phyloP scores from a whole-genome alignment of 2,113 vertebrate genomes.

The Lucifuga dentata region DNA sequence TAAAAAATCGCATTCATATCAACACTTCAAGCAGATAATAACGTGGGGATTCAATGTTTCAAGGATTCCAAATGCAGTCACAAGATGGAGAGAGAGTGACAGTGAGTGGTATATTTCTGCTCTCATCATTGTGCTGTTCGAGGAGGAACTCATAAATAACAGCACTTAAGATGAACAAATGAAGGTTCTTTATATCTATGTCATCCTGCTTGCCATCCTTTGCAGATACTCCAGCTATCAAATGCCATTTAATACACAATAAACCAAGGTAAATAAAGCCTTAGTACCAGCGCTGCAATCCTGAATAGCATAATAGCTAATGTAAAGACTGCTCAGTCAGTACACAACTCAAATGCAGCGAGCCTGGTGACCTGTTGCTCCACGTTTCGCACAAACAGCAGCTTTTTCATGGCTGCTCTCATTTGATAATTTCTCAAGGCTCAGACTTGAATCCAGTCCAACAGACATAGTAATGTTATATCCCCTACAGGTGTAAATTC shows the following conservation, averaged over 20 bases:
- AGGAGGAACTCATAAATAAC: slow-evolving; percentile 69
- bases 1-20: slow-evolving; percentile 74
- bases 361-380: slow-evolving; percentile 33
- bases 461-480: slow-evolving; percentile 75
- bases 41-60: slow-evolving; percentile 63
- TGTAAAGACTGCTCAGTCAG: slow-evolving; percentile 27
- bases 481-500: slow-evolving; percentile 80
- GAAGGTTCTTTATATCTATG: slow-evolving; percentile 65
- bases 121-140: slow-evolving; percentile 42
- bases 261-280: slow-evolving; percentile 60
- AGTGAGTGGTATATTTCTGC: slow-evolving; percentile 63
- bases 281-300: slow-evolving; percentile 27
- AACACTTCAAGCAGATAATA: slow-evolving; percentile 76
- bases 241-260: slow-evolving; percentile 52
- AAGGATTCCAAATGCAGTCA: slow-evolving; percentile 60
- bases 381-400: slow-evolving; percentile 58
- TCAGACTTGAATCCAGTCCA: slow-evolving; percentile 70
- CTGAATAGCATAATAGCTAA: slow-evolving; percentile 6
- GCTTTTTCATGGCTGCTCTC: slow-evolving; percentile 42
- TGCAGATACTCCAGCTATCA: slow-evolving; percentile 54
- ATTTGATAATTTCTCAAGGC: slow-evolving; percentile 66
- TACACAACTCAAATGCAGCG: slow-evolving; percentile 23
- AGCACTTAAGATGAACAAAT: slow-evolving; percentile 58
- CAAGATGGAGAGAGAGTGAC: slow-evolving; percentile 28
- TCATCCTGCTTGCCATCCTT: slow-evolving; percentile 40